Percentiles rank a stretch among this genome's conserved stretches.
phyloP scores from a whole-genome alignment of 2,888 invertebrate genomes.

The Diarsia mendica region DNA sequence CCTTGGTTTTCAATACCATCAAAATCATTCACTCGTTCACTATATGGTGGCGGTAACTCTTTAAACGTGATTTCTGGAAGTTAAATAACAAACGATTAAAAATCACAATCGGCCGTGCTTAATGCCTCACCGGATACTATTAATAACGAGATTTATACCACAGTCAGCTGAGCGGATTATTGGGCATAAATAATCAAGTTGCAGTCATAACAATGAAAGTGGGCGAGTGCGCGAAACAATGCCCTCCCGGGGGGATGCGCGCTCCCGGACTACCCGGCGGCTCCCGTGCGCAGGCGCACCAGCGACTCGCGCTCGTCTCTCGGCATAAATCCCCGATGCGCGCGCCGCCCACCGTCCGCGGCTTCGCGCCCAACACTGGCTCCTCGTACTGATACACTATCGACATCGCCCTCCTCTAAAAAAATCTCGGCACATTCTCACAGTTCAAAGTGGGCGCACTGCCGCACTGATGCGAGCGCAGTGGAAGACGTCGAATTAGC shows the following conservation, averaged over 20 bases:
- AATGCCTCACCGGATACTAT: constrained; percentile 72
- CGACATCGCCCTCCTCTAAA: constrained; percentile 75
- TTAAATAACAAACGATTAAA: constrained; percentile 72
- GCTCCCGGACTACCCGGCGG: constrained; percentile 70
- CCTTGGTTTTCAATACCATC: constrained; percentile 65
- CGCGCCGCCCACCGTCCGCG: constrained; percentile 75
- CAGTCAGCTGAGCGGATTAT: constrained; percentile 79
- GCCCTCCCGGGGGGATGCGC: constrained; percentile 74
- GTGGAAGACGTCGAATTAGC: constrained; percentile 69
- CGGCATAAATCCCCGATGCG: constrained; percentile 62
- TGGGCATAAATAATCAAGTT: constrained; percentile 76
- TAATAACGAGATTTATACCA: constrained; percentile 77
- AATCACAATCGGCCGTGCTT: constrained; percentile 74
- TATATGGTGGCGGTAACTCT: constrained; percentile 85
- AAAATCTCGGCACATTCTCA: constrained; percentile 75
- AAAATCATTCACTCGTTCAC: constrained; percentile 78
- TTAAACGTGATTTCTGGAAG: constrained; percentile 84
- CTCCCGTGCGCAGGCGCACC: constrained; percentile 65
- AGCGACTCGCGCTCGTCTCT: constrained; percentile 42
- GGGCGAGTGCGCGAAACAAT: constrained; percentile 75
- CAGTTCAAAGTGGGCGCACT: constrained; percentile 65
- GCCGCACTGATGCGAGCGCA: constrained; percentile 53
- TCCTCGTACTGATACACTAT: constrained; percentile 73
- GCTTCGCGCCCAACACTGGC: constrained; percentile 77
- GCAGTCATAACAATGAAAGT: constrained; percentile 76